A percentile compares a stretch with the other conserved stretches of the same genome.
phyloP scores from a whole-genome alignment of 1,140 invertebrate species.

The Calephelis virginiensis region DNA sequence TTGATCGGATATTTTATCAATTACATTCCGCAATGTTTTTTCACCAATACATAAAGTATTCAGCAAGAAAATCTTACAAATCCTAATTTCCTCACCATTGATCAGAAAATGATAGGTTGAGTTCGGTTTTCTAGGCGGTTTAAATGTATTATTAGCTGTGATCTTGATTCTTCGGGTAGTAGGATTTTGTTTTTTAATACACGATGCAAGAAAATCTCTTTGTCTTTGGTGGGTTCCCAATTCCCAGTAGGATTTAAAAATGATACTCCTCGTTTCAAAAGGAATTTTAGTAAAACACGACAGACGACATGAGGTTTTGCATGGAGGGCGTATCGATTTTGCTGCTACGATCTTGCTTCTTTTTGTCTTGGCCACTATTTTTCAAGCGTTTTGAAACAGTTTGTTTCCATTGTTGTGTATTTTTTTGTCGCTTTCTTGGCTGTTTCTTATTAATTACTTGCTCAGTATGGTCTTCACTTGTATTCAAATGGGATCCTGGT shows the following conservation, averaged over 20 bases:
- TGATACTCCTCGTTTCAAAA: conserved; percentile 7
- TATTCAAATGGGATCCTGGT: neutral
- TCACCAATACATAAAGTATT: conserved; percentile 3
- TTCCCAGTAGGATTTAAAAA: conserved; percentile 13
- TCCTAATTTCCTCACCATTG: conserved; percentile 9
- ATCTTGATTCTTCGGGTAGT: conserved; percentile 1
- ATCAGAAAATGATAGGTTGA: conserved; percentile 8
- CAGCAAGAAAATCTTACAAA: conserved; percentile 5
- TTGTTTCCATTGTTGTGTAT: conserved; percentile 1
- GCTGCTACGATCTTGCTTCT: conserved; percentile 1
- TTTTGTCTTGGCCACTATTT: conserved; percentile 15
- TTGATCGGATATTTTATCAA: conserved; percentile 6
- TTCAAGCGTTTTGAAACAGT: conserved; percentile 13
- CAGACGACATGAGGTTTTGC: neutral
- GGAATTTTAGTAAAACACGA: conserved; percentile 11
- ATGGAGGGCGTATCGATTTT: conserved; percentile 5
- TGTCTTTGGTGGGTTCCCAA: conserved; percentile 7
- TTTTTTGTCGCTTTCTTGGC: conserved; percentile 5
- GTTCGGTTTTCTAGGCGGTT: conserved; percentile 13
- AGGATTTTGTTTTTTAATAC: neutral
- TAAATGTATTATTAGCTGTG: conserved; percentile 5
- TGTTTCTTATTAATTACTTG: neutral
- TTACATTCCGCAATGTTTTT: conserved; percentile 2
- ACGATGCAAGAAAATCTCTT: conserved; percentile 15
- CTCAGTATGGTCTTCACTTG: neutral